phyloP scores from a whole-genome alignment of 2,113 vertebrate genomes.

The Channa argus region DNA sequence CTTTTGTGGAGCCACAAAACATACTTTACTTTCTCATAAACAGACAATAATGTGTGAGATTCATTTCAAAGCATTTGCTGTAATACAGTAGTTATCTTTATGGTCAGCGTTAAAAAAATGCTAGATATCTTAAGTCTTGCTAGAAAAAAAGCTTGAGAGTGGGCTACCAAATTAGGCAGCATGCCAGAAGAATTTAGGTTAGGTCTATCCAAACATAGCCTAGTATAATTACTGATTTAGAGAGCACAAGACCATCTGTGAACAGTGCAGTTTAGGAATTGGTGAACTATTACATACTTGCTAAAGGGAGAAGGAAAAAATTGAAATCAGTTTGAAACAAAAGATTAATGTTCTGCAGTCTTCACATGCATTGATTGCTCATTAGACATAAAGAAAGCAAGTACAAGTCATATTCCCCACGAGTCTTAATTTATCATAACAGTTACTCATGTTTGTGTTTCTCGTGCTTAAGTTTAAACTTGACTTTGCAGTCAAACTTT shows the following conservation, averaged over 20 bases:
- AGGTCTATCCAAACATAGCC: conserved; percentile 46
- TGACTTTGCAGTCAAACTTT: conserved; percentile 44
- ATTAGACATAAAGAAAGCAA: conserved; percentile 26
- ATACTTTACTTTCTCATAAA: too few species aligned
- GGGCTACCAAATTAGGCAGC: conserved; percentile 24
- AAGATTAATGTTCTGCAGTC: conserved; percentile 37
- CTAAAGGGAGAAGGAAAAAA: conserved; percentile 4
- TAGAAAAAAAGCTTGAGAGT: conserved; percentile 22
- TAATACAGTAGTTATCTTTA: neutral
- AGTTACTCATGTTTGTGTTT: conserved; percentile 16
- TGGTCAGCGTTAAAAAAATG: neutral
- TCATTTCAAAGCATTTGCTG: neutral
- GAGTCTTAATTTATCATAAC: conserved; percentile 29
- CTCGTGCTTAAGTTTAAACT: conserved; percentile 19
- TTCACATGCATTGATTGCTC: conserved; percentile 31
- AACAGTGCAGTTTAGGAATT: conserved; percentile 6
- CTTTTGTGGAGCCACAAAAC: too few species aligned
- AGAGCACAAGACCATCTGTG: conserved; percentile 4
- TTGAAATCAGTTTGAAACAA: conserved; percentile 11
- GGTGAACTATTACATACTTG: neutral
- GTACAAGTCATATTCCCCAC: conserved; percentile 21
- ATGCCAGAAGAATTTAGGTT: conserved; percentile 28
- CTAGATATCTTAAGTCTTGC: neutral
- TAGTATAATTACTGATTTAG: conserved; percentile 47
- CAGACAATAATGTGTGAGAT: too few species aligned